Evolutionary conservation across 2,797 vertebrate species (phyloP).

Genomic region (Liasis olivaceus): DNA sequence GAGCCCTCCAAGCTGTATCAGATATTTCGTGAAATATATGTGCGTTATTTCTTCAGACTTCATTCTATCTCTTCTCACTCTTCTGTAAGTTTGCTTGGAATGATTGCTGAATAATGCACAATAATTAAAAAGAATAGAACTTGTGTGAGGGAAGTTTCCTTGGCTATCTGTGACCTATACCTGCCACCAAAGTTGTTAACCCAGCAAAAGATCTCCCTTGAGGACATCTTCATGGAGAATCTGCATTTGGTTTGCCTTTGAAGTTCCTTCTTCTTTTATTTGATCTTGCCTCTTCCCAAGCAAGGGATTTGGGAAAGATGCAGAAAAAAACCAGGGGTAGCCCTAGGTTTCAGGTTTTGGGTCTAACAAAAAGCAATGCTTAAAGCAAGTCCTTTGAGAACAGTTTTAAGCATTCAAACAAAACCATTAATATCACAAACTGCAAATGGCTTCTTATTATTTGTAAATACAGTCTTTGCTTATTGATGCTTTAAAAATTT

Average conservation of each 20-base stretch:
- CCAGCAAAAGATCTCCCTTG: not conserved
- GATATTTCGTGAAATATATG: conserved; percentile 97
- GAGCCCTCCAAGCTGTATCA: conserved; percentile 95
- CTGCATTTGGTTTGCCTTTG: too few relatives aligned
- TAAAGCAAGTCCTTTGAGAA: not conserved
- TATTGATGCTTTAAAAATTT: not conserved
- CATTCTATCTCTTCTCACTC: conserved; percentile 96
- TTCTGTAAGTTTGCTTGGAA: conserved; percentile 82
- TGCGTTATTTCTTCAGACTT: conserved; percentile 96
- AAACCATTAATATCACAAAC: not conserved
- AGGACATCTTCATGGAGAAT: not conserved
- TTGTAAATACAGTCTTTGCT: not conserved
- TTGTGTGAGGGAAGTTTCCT: not conserved
- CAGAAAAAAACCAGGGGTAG: not conserved
- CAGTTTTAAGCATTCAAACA: not conserved
- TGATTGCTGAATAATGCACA: conserved; percentile 8
- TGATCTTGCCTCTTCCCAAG: not conserved
- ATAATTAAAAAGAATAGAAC: not conserved
- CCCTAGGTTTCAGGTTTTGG: not conserved
- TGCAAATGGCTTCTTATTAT: not conserved
- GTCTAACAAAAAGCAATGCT: not conserved
- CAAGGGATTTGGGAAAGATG: not conserved
- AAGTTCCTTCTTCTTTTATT: not conserved
- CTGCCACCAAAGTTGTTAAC: not conserved
- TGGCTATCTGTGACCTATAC: not conserved